phyloP scores from a whole-genome alignment of 2,113 vertebrate species.

The Pomatorhinus ruficollis region DNA sequence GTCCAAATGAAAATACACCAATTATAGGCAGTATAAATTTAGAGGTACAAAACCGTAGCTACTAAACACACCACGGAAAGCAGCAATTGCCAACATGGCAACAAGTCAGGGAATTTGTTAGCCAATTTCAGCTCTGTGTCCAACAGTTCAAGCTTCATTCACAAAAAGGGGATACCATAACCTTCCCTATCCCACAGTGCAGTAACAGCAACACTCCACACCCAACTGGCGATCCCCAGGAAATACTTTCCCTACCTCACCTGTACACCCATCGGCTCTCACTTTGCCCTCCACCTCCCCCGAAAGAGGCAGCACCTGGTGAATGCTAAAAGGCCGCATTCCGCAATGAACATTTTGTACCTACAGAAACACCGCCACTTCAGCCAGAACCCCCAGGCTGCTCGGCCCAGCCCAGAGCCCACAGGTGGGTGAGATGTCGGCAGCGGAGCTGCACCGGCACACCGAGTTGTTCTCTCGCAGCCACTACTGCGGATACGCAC shows the following conservation, averaged over 20 bases:
- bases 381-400: accelerated
- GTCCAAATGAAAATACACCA: background rate
- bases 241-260: accelerated
- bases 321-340: too few species aligned
- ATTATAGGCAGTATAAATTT: background rate
- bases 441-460: background rate
- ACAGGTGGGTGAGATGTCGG: background rate
- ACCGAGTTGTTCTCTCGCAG: accelerated
- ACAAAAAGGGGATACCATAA: too few species aligned
- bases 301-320: background rate
- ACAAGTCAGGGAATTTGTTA: background rate
- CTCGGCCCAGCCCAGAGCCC: accelerated
- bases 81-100: background rate
- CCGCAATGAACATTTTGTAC: background rate
- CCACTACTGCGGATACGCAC: accelerated
- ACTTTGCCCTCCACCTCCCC: background rate
- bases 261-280: background rate
- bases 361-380: accelerated
- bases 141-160: background rate
- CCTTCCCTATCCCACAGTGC: background rate
- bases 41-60: background rate
- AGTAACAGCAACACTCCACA: background rate
- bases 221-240: accelerated
- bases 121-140: background rate
- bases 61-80: background rate